Base-by-base conservation (phyloP, 2,113 vertebrate genomes). In the Salminus brasiliensis region DNA sequence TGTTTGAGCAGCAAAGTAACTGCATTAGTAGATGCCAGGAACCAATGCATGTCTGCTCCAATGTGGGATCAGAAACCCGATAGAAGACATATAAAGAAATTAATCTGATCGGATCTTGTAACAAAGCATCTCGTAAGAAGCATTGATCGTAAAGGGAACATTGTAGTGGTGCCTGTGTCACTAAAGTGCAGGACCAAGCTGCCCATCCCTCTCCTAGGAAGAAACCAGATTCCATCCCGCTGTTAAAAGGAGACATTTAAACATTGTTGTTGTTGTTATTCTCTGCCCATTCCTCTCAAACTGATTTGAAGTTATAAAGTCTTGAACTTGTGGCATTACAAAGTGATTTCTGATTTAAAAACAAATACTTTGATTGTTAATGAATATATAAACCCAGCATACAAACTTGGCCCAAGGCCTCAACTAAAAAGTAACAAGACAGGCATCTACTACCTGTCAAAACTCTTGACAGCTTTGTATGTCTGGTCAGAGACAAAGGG, bases 401-500 rank as follows among this genome's bases (percentile, higher is more conserved):
- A 49, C 36, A 74, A 83, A 83, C 52, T 52, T 52, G 70, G 3
- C 18, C 52, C 9, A 68, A 68, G 75, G 57, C 52, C 63, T 49
- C 27, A 72, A 77, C 23, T 65, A n/a, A 79, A 39, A n/a, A n/a
- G n/a, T n/a, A n/a, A n/a, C 49, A 68, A 52, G 27, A 74, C 70
- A 59, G 66, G 21, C 57, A 80, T 49, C 77, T n/a, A 21, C 60
- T 27, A 60, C 23, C 39, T 2, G 16, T 81, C 47, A 63, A 67
- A 67, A 34, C 57, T 81, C 53, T 32, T n/a, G 66, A 72, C 34
- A 7, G 53, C 63, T 36, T 32, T 32, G 59, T 15, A 36, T 43
- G 59, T 74, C 5, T 30, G 60, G 47, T 76, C 30, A 72, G 62
- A 78, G 81, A 83, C 72, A 80, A 39, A 80, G 77, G 72, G 65